Conservation (phyloP, 2,888 invertebrate genomes). For the Leptinotarsa tumamoca region DNA sequence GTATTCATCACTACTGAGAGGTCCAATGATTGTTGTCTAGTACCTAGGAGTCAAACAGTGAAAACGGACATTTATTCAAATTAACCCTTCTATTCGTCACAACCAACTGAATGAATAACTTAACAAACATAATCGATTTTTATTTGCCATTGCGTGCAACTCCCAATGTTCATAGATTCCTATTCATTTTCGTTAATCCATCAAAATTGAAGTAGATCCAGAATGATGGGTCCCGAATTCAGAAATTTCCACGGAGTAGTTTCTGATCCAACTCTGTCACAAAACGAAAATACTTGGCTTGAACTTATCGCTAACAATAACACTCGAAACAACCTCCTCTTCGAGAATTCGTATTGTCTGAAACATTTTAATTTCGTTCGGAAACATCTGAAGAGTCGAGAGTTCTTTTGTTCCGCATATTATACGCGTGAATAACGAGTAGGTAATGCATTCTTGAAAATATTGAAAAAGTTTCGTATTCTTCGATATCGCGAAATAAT, state of each 20-base stretch:
- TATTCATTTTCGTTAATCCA: no score
- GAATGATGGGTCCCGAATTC: no score
- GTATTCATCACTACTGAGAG: no score
- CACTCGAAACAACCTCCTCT: constrained; percentile 13
- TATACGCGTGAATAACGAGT: constrained; percentile 41
- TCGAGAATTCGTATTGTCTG: constrained; percentile 14
- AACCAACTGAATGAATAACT: no score
- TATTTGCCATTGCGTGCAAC: no score
- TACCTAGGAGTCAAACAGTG: no score
- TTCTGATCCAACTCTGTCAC: not conserved
- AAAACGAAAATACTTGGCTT: constrained; percentile 5
- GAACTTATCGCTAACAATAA: constrained; percentile 21
- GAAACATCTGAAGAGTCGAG: constrained; percentile 35
- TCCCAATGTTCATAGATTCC: no score
- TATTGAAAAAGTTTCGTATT: constrained; percentile 45
- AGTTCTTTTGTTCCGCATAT: constrained; percentile 43
- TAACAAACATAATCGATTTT: no score
- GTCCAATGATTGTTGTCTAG: no score
- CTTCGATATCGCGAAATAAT: constrained; percentile 43
- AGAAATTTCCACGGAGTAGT: constrained; percentile 7
- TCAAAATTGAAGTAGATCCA: no score
- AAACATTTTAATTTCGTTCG: constrained; percentile 40
- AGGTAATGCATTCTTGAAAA: constrained; percentile 41
- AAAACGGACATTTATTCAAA: no score
- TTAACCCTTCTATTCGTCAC: no score